Evolutionary conservation across 1,140 invertebrate species (phyloP), one percentile per base, ranked within the genome.

Genomic region (Lucilia sericata): DNA sequence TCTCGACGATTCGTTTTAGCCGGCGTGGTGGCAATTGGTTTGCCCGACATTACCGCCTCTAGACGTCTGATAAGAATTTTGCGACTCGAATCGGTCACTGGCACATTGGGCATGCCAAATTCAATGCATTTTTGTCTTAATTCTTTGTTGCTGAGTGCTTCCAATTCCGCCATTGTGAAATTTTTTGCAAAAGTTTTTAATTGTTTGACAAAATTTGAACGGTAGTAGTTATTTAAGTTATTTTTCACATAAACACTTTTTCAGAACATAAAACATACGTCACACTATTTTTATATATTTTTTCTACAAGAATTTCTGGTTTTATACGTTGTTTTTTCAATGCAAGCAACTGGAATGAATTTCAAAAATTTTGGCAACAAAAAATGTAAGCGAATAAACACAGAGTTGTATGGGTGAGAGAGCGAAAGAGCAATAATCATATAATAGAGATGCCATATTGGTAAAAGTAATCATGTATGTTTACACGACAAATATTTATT

Each of bases 81-180:
- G 13, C 84, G 88, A n/a, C 86, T 90, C 36, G 88, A 87, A 25
- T 88, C 86, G 2, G 89, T 89, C 0, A 90, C 87, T 12, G 89
- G 89, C 14, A 90, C 85, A 47, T 84, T 87, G 4, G 89, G 89
- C 36, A 90, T 65, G 1, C 88, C 88, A 30, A 82, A 84, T 83
- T 90, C 86, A n/a, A 86, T 36, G 82, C 89, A 90, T 85, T 90
- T 90, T 12, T 82, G 82, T 19, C 88, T 84, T 25, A 90, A 74
- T 14, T 89, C 86, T 74, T 88, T 89, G 85, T 90, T 88, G 30
- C 84, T 84, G 19, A 90, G 47, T 1, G 81, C 74, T 2, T 90
- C 86, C 12, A 90, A 78, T 47, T 85, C 86, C 14, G 87, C 74
- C 19, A 86, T 81, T 76, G 14, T 81, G 19, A 70, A 49, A 42